phyloP scores from a whole-genome alignment of 2,113 vertebrate species.

The Erpornis zantholeuca region DNA sequence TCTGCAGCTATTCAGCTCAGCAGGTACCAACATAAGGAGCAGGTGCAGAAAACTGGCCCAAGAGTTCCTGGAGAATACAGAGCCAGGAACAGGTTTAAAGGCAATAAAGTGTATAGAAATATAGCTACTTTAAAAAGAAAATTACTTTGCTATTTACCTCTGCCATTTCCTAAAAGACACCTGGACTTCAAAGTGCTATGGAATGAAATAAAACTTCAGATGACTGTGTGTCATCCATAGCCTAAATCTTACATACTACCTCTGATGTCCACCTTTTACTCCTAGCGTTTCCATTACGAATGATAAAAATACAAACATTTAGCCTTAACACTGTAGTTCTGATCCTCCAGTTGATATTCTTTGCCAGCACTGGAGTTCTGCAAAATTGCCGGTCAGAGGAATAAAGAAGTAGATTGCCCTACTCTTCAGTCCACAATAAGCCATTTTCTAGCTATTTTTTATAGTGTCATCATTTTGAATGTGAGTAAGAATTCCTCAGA shows the following conservation, averaged over 20 bases:
- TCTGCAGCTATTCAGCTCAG: neutral
- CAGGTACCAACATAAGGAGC: neutral
- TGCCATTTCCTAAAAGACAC: neutral
- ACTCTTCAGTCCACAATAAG: neutral
- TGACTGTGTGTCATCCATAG: neutral
- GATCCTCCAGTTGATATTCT: neutral
- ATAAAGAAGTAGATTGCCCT: neutral
- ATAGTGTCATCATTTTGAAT: neutral
- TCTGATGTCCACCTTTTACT: neutral
- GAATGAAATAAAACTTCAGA: neutral
- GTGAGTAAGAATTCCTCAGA: conserved; percentile 33
- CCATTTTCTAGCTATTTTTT: neutral
- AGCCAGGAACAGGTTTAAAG: neutral
- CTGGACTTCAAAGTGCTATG: neutral
- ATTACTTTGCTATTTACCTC: neutral
- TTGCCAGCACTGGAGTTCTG: neutral
- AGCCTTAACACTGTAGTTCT: neutral
- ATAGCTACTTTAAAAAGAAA: neutral
- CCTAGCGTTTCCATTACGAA: neutral
- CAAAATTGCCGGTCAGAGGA: conserved; percentile 33
- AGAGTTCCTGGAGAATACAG: neutral
- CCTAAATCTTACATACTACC: neutral
- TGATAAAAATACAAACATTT: neutral
- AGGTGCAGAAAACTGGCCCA: neutral
- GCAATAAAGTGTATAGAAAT: neutral